Percentiles rank a stretch among this genome's conserved stretches.
Conservation (phyloP, 2,888 invertebrate species). For the Dexiosoma caninum region DNA sequence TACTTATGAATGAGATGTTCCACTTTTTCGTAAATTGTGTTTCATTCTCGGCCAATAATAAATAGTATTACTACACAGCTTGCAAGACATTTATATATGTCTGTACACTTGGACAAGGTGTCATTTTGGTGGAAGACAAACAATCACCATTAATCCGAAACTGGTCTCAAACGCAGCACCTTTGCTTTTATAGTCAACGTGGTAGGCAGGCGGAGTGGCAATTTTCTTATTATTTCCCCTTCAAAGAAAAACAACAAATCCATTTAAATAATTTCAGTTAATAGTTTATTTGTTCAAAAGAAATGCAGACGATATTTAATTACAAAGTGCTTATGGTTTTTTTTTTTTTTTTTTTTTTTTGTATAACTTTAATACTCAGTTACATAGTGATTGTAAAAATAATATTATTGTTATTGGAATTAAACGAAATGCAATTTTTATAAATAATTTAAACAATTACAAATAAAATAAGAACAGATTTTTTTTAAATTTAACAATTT, state of each 20-base stretch:
- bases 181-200: too few relatives aligned
- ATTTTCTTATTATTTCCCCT: neutral
- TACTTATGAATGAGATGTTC: too few relatives aligned
- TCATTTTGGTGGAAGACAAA: too few relatives aligned
- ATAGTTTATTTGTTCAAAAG: conserved; percentile 51
- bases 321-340: conserved; percentile 47
- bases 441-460: conserved; percentile 18
- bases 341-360: too few relatives aligned
- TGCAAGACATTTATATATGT: too few relatives aligned
- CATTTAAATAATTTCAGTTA: conserved; percentile 19
- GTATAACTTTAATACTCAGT: conserved; percentile 27
- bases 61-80: too few relatives aligned
- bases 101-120: too few relatives aligned
- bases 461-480: conserved; percentile 34
- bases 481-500: conserved; percentile 41
- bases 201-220: too few relatives aligned
- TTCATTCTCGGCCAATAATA: too few relatives aligned
- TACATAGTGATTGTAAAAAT: neutral
- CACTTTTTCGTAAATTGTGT: too few relatives aligned
- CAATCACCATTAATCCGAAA: too few relatives aligned
- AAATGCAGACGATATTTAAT: conserved; percentile 49
- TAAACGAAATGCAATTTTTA: neutral
- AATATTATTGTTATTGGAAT: neutral
- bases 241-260: neutral
- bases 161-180: too few relatives aligned